These are phyloP conservation scores for Darevskia mixta DNA, from an alignment of 2,797 vertebrate genomes.

Conservation along the genomic window DNA sequence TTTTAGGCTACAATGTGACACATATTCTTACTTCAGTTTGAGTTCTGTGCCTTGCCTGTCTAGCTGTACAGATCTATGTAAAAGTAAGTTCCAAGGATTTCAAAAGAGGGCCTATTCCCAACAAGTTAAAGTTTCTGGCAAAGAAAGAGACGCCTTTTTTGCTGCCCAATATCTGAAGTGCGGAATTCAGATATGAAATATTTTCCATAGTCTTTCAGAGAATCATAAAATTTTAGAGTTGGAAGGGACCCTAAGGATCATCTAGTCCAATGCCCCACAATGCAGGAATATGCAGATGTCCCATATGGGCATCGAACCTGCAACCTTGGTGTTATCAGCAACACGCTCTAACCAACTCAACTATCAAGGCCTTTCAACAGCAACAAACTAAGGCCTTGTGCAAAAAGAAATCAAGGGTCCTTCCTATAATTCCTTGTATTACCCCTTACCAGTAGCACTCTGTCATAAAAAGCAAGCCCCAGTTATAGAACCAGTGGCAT, in stretches of 20 bases:
- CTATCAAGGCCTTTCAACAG: too few species aligned
- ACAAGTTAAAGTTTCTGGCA: neutral
- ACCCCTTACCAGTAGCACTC: neutral
- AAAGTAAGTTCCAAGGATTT: conserved; percentile 4
- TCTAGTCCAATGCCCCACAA: too few species aligned
- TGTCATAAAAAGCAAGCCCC: neutral
- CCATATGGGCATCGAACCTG: too few species aligned
- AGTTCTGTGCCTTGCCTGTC: neutral
- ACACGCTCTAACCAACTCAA: too few species aligned
- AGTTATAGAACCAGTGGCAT: neutral
- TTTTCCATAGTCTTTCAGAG: too few species aligned
- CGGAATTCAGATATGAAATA: neutral
- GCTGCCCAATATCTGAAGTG: neutral
- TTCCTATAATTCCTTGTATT: neutral
- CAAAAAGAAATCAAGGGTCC: neutral
- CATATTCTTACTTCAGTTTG: neutral
- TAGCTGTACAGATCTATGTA: neutral
- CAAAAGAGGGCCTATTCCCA: neutral
- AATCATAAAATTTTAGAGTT: too few species aligned
- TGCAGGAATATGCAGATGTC: too few species aligned
- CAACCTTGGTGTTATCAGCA: too few species aligned
- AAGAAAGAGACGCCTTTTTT: neutral
- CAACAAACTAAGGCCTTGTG: neutral
- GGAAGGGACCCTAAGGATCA: too few species aligned
- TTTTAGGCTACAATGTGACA: neutral